phyloP scores from a whole-genome alignment of 2,113 vertebrate genomes.

The Alosa alosa region DNA sequence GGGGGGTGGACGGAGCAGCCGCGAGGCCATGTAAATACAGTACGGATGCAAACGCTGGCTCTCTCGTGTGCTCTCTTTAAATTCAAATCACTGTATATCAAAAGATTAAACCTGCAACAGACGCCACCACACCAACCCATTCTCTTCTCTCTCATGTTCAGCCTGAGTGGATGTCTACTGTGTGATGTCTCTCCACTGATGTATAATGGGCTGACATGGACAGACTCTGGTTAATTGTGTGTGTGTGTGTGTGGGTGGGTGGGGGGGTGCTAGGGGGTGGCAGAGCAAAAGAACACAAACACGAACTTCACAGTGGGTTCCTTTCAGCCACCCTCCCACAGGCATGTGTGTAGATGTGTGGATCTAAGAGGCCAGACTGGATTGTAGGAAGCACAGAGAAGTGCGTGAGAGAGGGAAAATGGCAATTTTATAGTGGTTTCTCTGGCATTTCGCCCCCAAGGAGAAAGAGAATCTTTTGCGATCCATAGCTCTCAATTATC shows the following conservation, averaged over 20 bases:
- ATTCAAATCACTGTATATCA: conserved; percentile 64
- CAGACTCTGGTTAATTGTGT: conserved; percentile 65
- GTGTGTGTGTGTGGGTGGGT: background rate
- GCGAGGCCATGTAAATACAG: conserved; percentile 61
- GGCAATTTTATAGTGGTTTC: conserved; percentile 73
- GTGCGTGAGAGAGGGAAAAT: conserved; percentile 64
- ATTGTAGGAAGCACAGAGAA: conserved; percentile 23
- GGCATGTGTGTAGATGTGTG: conserved; percentile 36
- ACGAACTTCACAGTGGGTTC: conserved; percentile 63
- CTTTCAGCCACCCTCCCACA: conserved; percentile 59
- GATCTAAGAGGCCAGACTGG: conserved; percentile 46
- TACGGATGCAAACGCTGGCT: conserved; percentile 56
- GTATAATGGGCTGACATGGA: conserved; percentile 62
- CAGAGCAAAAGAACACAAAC: conserved; percentile 48
- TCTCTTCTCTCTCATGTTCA: conserved; percentile 50
- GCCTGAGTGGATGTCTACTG: conserved; percentile 59
- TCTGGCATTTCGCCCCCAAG: conserved; percentile 35
- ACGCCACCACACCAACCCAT: conserved; percentile 50
- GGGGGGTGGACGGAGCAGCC: conserved; percentile 28
- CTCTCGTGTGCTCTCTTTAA: conserved; percentile 64
- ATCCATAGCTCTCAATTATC: conserved; percentile 46
- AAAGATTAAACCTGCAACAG: conserved; percentile 65
- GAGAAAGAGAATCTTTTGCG: conserved; percentile 38
- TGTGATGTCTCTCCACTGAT: conserved; percentile 57
- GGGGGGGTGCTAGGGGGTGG: background rate